A percentile compares a stretch with the other conserved stretches of the same genome.
Evolutionary conservation across 2,113 vertebrate genomes (phyloP).

Genomic region (Osmerus eperlanus): DNA sequence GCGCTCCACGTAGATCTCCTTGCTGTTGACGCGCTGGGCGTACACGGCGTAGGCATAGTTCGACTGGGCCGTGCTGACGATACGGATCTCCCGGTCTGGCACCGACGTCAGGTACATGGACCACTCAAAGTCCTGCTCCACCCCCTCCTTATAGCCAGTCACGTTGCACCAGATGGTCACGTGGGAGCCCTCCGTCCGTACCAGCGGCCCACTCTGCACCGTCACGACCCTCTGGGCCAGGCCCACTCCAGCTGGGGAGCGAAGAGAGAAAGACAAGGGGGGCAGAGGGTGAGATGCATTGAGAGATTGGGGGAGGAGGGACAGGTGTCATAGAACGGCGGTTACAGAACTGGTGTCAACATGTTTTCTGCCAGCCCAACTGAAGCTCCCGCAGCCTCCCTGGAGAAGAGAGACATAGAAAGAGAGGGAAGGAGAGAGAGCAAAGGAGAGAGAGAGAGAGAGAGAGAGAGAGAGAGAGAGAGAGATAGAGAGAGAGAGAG

Average conservation of each 20-base stretch:
- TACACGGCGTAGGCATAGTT: constrained; percentile 90
- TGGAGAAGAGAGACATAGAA: constrained; percentile 33
- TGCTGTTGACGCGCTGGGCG: constrained; percentile 76
- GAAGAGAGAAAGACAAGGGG: background rate
- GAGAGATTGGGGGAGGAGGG: background rate
- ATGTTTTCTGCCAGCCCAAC: constrained; percentile 44
- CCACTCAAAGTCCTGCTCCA: constrained; percentile 91
- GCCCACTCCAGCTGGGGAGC: constrained; percentile 55
- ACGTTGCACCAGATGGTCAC: constrained; percentile 94
- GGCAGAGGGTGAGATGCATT: constrained; percentile 1
- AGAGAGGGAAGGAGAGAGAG: constrained; percentile 16
- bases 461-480: background rate
- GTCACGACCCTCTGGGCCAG: constrained; percentile 82
- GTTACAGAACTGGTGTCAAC: constrained; percentile 57
- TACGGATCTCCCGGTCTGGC: constrained; percentile 86
- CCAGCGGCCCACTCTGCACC: constrained; percentile 84
- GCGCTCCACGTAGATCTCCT: constrained; percentile 87
- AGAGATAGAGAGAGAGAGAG: constrained; percentile 29
- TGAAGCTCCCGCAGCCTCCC: constrained; percentile 38
- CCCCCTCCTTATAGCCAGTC: constrained; percentile 78
- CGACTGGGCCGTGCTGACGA: constrained; percentile 85
- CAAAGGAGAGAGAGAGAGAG: background rate
- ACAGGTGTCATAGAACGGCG: constrained; percentile 18
- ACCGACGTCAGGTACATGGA: constrained; percentile 84
- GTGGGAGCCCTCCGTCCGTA: constrained; percentile 87